phyloP scores from a whole-genome alignment of 1,140 invertebrate species.

The Lanistes nyassanus region DNA sequence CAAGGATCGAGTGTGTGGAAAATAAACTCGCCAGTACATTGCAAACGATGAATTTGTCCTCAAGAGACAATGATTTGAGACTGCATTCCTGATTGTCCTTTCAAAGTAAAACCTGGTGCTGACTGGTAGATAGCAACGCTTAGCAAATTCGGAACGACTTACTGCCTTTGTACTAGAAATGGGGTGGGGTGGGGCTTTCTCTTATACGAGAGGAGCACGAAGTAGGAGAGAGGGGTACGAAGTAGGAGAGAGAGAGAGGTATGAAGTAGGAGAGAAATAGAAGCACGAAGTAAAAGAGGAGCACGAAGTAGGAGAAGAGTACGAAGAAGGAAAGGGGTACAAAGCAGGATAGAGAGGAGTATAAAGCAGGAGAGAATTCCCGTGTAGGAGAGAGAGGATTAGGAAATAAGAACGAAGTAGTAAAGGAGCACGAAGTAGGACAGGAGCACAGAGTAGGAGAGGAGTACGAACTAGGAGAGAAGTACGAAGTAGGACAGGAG shows the following conservation, averaged over 20 bases:
- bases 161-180: too few species aligned
- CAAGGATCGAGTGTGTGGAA: too few species aligned
- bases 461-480: not conserved
- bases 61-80: too few species aligned
- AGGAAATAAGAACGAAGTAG: constrained; percentile 7
- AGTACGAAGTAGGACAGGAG: not conserved
- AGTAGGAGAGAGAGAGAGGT: not conserved
- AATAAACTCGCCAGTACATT: too few species aligned
- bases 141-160: too few species aligned
- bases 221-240: not conserved
- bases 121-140: too few species aligned
- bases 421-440: constrained; percentile 7
- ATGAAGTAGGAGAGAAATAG: not conserved
- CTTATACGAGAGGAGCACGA: not conserved
- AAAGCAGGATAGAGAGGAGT: constrained; percentile 13
- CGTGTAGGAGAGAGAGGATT: constrained; percentile 1
- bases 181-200: too few species aligned
- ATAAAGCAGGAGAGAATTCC: not conserved
- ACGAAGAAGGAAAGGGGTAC: not conserved
- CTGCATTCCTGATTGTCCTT: too few species aligned
- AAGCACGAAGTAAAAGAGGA: not conserved
- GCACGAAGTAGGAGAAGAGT: not conserved
- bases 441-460: not conserved
- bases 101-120: too few species aligned
- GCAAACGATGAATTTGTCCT: too few species aligned